These are phyloP conservation scores for Climacteris rufus DNA, from an alignment of 2,113 vertebrate species.

Conservation along the genomic window DNA sequence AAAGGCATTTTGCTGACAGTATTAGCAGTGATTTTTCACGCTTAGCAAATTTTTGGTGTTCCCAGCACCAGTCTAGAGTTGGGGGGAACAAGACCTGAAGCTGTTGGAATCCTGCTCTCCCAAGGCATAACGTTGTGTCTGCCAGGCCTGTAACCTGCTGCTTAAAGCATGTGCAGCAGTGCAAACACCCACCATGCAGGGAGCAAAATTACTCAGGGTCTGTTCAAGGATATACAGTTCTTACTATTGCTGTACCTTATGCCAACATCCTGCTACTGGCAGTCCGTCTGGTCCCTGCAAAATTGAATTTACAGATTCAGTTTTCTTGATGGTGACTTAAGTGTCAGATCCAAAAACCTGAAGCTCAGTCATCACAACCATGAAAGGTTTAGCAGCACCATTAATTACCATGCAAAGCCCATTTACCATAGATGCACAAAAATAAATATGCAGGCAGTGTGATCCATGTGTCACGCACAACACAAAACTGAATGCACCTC, in stretches of 20 bases:
- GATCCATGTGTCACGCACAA: neutral
- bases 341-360: neutral
- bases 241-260: slow-evolving; percentile 79
- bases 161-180: neutral
- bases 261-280: slow-evolving; percentile 95
- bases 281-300: slow-evolving; percentile 90
- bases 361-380: neutral
- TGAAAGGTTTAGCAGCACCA: neutral
- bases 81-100: neutral
- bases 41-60: neutral
- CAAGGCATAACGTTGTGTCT: fast-evolving
- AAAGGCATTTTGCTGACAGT: neutral
- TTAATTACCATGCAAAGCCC: neutral
- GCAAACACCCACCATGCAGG: neutral
- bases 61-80: neutral
- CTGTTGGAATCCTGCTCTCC: neutral
- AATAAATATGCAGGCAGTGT: neutral
- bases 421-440: neutral
- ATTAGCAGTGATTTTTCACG: neutral
- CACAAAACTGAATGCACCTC: neutral
- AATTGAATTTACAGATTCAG: neutral
- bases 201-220: neutral
- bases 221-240: neutral
- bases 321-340: neutral
- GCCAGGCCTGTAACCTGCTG: neutral